Base-by-base conservation (phyloP, 2,888 invertebrate genomes). In the Hydraecia micacea region DNA sequence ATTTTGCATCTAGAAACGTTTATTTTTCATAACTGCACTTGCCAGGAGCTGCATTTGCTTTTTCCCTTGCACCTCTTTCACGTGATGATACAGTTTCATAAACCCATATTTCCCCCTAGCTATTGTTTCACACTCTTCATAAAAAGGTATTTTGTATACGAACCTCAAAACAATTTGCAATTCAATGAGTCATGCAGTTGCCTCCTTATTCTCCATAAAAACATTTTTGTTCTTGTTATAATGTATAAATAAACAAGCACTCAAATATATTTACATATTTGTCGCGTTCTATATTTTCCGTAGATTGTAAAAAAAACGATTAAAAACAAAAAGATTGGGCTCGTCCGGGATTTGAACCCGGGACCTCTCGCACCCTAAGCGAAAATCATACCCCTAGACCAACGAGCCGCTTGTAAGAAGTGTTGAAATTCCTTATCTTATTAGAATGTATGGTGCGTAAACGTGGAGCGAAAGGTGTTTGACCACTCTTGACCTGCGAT, bases 321-420 rank as follows among this genome's bases (percentile, higher is more conserved):
- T 21, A 1, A n/a, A 58, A 55, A 8, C 1, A 0, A 65, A 73
- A 91, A 85, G 60, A 79, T 90, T 91, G 97, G 97, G 97, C 96
- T 97, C 96, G 96, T 96, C 97, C 97, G 97, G 97, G 97, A 97
- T 96, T 97, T 97, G 97, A 97, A 97, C 97, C 97, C 96, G 96
- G 96, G 96, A 97, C 97, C 97, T 96, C 96, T 97, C 97, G 96
- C 97, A 97, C 97, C 97, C 96, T 94, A 97, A 97, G 96, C 97
- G 97, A 97, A 95, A 97, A 97, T 97, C 96, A 97, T 97, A 97
- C 97, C 97, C 96, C 97, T 97, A 97, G 97, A 97, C 97, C 97
- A 97, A 97, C 96, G 97, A 97, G 96, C 96, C 96, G 90, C 82
- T 88, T 94, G 84, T 0, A 0, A 0, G 0, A 0, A 0, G 0